Evolutionary conservation across 2,797 vertebrate genomes (phyloP).

Genomic region (Poeciliopsis turneri): DNA sequence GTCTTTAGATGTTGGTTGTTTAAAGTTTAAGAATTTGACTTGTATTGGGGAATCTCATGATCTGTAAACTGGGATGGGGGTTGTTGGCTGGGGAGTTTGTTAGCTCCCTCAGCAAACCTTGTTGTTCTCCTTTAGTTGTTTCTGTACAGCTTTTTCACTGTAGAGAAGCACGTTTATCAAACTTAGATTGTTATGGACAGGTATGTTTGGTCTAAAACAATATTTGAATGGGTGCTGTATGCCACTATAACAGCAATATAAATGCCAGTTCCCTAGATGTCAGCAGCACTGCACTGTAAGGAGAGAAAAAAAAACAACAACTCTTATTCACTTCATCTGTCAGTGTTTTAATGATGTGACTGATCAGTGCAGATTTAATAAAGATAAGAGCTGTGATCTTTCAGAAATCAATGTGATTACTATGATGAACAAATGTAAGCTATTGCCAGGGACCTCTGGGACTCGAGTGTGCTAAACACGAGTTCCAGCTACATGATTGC

Average conservation of each 20-base stretch:
- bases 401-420: slow-evolving; percentile 69
- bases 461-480: slow-evolving; percentile 53
- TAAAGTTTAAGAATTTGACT: not conserved
- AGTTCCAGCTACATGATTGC: slow-evolving; percentile 62
- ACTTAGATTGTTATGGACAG: not conserved
- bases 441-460: slow-evolving; percentile 59
- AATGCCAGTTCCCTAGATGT: not conserved
- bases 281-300: not conserved
- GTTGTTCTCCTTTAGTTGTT: not conserved
- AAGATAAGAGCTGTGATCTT: slow-evolving; percentile 39
- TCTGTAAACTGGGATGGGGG: not conserved
- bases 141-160: not conserved
- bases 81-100: not conserved
- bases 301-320: not conserved
- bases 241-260: not conserved
- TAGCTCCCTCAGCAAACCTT: not conserved
- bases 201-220: not conserved
- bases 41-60: not conserved
- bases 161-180: not conserved
- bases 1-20: not conserved
- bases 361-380: slow-evolving; percentile 20
- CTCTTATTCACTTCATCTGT: not conserved
- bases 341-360: not conserved
- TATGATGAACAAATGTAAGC: slow-evolving; percentile 68
- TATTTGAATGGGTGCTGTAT: not conserved